Percentiles rank a stretch among this genome's conserved stretches.
Conservation (phyloP, 2,797 vertebrate genomes). For the Chlorospingus flavigularis region DNA sequence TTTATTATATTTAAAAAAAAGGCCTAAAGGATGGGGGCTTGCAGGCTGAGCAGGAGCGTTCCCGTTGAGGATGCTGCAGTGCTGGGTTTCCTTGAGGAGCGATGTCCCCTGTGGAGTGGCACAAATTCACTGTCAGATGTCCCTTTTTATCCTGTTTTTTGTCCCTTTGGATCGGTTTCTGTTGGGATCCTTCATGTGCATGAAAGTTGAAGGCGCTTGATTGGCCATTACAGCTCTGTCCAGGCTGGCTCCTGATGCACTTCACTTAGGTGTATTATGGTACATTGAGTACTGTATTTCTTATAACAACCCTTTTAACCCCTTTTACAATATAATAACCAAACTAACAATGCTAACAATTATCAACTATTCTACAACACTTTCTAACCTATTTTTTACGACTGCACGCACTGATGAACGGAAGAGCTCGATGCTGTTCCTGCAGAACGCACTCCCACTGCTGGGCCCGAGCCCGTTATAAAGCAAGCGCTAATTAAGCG, state of each 20-base stretch:
- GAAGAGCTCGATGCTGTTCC: accelerated
- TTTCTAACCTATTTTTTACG: neutral
- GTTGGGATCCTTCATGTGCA: neutral
- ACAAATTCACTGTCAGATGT: neutral
- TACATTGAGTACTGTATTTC: neutral
- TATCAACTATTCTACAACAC: neutral
- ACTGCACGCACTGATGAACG: accelerated
- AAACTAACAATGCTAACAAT: neutral
- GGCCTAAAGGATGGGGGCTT: neutral
- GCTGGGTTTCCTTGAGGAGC: neutral
- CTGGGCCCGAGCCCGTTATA: accelerated
- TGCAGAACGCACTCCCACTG: accelerated
- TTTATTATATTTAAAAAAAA: neutral
- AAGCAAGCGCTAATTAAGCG: neutral
- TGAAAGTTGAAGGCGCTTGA: neutral
- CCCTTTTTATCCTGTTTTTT: neutral
- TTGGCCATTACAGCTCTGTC: neutral
- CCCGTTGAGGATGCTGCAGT: accelerated
- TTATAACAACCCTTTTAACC: neutral
- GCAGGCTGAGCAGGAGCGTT: neutral
- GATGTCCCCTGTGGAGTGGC: neutral
- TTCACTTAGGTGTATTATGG: neutral
- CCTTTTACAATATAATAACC: neutral
- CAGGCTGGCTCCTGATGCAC: neutral
- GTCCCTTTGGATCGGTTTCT: neutral